Conservation (phyloP, 2,113 vertebrate species). For the Corydoras maculifer region DNA sequence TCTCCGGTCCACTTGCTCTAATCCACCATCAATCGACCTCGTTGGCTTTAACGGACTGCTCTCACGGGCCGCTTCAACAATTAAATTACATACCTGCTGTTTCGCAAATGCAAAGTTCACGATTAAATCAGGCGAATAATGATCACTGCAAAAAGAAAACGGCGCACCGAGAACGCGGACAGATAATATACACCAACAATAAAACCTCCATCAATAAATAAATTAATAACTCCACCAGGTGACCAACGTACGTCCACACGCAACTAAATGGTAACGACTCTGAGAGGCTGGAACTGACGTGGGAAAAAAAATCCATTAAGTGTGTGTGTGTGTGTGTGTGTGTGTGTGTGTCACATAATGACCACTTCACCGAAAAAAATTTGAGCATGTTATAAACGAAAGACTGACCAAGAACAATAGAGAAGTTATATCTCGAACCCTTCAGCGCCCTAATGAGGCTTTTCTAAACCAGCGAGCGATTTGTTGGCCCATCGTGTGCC, state of each 20-base stretch:
- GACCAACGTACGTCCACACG: no score
- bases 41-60: neutral
- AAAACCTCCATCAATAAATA: no score
- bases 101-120: neutral
- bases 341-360: neutral
- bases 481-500: neutral
- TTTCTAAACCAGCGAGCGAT: neutral
- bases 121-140: no score
- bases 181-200: no score
- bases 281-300: neutral
- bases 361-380: slow-evolving; percentile 7
- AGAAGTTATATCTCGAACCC: neutral
- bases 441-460: slow-evolving; percentile 6
- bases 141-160: neutral
- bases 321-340: neutral
- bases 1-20: slow-evolving; percentile 8
- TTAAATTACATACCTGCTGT: neutral
- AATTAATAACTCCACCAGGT: no score
- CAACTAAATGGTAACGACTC: no score
- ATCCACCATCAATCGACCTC: neutral
- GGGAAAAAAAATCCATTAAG: neutral
- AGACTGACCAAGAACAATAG: no score
- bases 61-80: neutral
- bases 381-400: slow-evolving; percentile 6
- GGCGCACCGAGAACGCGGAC: no score